Evolutionary conservation across 2,113 vertebrate genomes (phyloP), one percentile per base, ranked within the genome.

Genomic region (Eidolon helvum): DNA sequence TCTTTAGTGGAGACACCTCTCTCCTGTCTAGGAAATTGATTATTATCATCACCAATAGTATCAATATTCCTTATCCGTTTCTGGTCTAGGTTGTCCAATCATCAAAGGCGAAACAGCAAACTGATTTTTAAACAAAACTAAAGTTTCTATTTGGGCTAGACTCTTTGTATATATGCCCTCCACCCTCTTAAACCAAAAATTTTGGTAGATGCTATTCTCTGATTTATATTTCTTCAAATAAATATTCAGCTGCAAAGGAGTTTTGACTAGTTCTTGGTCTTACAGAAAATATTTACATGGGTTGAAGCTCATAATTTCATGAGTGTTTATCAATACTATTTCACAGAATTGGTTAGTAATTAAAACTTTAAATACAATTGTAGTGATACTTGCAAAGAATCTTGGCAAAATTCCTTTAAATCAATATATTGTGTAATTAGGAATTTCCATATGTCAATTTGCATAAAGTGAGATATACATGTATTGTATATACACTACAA

Each of bases 211-310:
- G 6, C 69, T 75, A 10, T 50, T 91, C 3, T 74, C 28, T 69
- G 61, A 75, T 95, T 87, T 90, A 12, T 12, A 53, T 69, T 95
- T 97, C 75, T 88, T 93, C 71, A 96, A 78, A 74, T 92, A 90
- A 95, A 79, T 50, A 75, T 22, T 45, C 50, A 94, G 45, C 48
- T 38, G 10, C 84, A 94, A 86, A 85, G 38, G 15, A 85, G 16
- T 75, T 94, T 45, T 93, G 38, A 45, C 38, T 68, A 96, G 66
- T 22, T 16, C 8, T 57, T 94, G 33, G 33, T 94, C 33, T 90
- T 80, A 87, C 50, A 85, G 77, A 87, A 96, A 94, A 65, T 78
- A 92, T 88, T 66, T 89, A 26, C 48, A 59, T 35, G 22, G 26
- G 38, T 90, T 90, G 38, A 78, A 77, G 26, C 72, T 83, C 12